Conservation (phyloP, 2,113 vertebrate genomes). For the Hyperoodon ampullatus region DNA sequence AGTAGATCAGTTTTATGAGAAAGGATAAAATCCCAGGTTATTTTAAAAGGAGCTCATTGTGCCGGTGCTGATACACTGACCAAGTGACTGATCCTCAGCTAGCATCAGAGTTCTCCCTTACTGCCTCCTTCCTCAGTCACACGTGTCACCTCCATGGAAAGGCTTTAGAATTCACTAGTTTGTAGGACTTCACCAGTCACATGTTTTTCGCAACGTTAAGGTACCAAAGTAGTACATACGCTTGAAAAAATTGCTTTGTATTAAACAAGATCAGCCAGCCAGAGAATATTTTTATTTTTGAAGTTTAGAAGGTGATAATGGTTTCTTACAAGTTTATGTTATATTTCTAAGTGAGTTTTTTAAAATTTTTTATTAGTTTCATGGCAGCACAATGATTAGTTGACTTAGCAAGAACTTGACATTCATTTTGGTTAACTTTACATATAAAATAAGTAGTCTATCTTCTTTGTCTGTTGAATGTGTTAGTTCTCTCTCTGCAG, state of each 20-base stretch:
- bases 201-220: not conserved
- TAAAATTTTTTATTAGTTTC: not conserved
- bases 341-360: not conserved
- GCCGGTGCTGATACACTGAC: not conserved
- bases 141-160: accelerated
- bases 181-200: not conserved
- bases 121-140: not conserved
- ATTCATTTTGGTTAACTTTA: not conserved
- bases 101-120: too few species aligned
- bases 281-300: not conserved
- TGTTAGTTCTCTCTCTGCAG: not conserved
- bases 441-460: not conserved
- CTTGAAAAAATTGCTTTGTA: not conserved
- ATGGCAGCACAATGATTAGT: not conserved
- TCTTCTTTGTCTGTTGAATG: not conserved
- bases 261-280: not conserved
- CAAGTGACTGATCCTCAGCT: not conserved
- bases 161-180: not conserved
- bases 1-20: constrained; percentile 36
- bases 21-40: constrained; percentile 27
- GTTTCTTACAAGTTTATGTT: not conserved
- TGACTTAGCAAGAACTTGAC: not conserved
- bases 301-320: not conserved
- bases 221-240: not conserved
- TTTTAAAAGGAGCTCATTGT: constrained; percentile 42